A percentile compares a stretch with the other conserved stretches of the same genome.
Evolutionary conservation across 2,797 vertebrate species (phyloP).

Genomic region (Malurus splendens): DNA sequence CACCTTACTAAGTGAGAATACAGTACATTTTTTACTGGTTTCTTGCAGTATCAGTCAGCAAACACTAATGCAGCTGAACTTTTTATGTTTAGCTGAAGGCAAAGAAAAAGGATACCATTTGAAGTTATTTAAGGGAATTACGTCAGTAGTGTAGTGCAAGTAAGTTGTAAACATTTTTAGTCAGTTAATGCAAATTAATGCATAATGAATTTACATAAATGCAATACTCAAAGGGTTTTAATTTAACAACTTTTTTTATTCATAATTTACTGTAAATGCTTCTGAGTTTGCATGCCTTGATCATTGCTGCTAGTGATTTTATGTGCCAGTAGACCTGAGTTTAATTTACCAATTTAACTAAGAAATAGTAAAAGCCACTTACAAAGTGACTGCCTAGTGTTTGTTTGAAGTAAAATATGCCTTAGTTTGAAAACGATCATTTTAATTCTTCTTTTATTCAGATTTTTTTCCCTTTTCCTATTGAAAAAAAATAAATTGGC

Average conservation of each 20-base stretch:
- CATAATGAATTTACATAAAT: conserved; percentile 63
- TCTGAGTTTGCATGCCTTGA: conserved; percentile 90
- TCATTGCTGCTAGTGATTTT: conserved; percentile 91
- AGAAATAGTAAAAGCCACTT: conserved; percentile 80
- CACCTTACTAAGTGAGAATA: conserved; percentile 34
- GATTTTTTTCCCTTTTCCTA: conserved; percentile 13
- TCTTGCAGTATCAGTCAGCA: conserved; percentile 41
- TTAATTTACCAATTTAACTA: conserved; percentile 80
- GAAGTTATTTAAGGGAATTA: conserved; percentile 54
- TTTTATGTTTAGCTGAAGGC: conserved; percentile 12
- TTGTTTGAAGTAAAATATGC: conserved; percentile 65
- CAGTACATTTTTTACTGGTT: conserved; percentile 31
- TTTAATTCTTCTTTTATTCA: conserved; percentile 48
- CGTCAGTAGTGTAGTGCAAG: conserved; percentile 55
- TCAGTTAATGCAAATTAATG: conserved; percentile 67
- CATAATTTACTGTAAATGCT: conserved; percentile 90
- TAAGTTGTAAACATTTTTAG: conserved; percentile 61
- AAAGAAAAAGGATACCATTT: conserved; percentile 1
- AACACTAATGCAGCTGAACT: conserved; percentile 32
- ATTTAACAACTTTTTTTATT: conserved; percentile 74
- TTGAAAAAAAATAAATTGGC: conserved; percentile 55
- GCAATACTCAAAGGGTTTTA: conserved; percentile 86
- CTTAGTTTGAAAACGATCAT: conserved; percentile 55
- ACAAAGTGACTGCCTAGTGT: conserved; percentile 79
- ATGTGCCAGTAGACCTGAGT: conserved; percentile 84